These are phyloP conservation scores for Oncorhynchus nerka DNA, from an alignment of 2,113 vertebrate genomes.

Conservation along the genomic window DNA sequence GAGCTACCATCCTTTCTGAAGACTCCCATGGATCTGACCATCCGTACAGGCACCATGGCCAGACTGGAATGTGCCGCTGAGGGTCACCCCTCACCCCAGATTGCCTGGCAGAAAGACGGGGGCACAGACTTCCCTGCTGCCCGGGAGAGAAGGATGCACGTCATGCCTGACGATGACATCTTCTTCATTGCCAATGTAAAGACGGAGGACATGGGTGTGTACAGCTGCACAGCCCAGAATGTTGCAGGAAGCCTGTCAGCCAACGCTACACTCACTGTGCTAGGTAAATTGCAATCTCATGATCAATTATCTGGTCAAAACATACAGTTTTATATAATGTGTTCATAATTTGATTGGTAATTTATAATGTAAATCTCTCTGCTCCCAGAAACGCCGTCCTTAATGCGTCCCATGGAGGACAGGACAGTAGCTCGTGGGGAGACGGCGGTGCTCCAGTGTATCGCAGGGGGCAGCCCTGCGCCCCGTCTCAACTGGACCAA, in stretches of 20 bases:
- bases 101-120: slow-evolving; percentile 97
- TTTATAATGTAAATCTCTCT: background rate
- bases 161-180: slow-evolving; percentile 97
- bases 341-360: no score
- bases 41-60: slow-evolving; percentile 87
- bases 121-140: slow-evolving; percentile 97
- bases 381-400: slow-evolving; percentile 88
- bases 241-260: slow-evolving; percentile 91
- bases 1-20: slow-evolving; percentile 97
- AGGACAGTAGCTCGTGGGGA: slow-evolving; percentile 89
- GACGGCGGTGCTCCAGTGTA: slow-evolving; percentile 93
- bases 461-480: slow-evolving; percentile 90
- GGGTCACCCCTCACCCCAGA: slow-evolving; percentile 91
- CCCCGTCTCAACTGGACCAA: slow-evolving; percentile 97
- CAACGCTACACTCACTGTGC: slow-evolving; percentile 89
- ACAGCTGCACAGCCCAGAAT: slow-evolving; percentile 97
- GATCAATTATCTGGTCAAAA: no score
- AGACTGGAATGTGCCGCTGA: slow-evolving; percentile 91
- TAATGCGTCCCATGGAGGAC: slow-evolving; percentile 87
- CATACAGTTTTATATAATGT: no score
- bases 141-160: slow-evolving; percentile 93
- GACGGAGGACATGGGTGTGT: slow-evolving; percentile 91
- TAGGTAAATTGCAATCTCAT: slow-evolving; percentile 74
- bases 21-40: slow-evolving; percentile 93
- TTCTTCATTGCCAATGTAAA: slow-evolving; percentile 97